phyloP scores from a whole-genome alignment of 2,113 vertebrate genomes.

The Rhizomys pruinosus region DNA sequence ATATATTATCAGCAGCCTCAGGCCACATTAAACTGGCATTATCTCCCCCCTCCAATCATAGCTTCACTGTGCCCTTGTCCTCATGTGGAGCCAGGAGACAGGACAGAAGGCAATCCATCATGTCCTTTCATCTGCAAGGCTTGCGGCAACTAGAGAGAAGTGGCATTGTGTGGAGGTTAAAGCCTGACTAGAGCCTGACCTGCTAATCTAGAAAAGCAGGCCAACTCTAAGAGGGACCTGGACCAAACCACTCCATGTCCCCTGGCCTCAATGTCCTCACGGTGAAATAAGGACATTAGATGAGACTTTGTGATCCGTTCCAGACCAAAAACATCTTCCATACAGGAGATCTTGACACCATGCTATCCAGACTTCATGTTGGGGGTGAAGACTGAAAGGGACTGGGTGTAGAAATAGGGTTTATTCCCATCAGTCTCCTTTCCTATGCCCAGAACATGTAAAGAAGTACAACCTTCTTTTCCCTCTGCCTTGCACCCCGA shows the following conservation, averaged over 20 bases:
- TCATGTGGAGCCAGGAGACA: neutral
- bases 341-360: neutral
- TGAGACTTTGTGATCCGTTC: neutral
- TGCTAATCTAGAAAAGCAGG: conserved; percentile 63
- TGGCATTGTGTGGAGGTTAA: neutral
- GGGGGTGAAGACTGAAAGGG: neutral
- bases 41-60: neutral
- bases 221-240: conserved; percentile 1
- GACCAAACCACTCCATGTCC: conserved; percentile 54
- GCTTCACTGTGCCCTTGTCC: conserved; percentile 4
- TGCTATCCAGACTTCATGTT: neutral
- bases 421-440: neutral
- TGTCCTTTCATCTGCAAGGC: neutral
- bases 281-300: conserved; percentile 1
- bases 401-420: neutral
- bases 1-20: neutral
- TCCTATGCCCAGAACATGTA: neutral
- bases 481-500: too few relatives aligned
- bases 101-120: neutral
- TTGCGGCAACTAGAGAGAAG: neutral
- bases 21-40: neutral
- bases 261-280: neutral
- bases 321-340: neutral
- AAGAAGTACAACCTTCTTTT: neutral
- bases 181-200: neutral